Conservation (phyloP, 2,113 vertebrate genomes). For the Hippocampus mohnikei region DNA sequence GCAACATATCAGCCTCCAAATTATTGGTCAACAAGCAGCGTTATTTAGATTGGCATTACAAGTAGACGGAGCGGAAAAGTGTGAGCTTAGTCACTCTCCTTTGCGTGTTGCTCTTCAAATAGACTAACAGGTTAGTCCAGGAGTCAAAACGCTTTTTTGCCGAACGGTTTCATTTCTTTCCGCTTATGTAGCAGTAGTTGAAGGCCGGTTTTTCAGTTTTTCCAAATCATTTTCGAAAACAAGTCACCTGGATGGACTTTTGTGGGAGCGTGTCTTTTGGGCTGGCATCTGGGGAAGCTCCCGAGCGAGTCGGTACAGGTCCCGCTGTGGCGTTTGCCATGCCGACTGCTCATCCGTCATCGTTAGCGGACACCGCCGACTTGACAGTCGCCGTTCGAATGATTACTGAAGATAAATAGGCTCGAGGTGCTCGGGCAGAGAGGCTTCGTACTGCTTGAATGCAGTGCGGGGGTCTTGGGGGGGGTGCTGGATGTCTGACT, state of each 20-base stretch:
- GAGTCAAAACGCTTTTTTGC: not conserved
- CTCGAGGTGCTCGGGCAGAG: constrained; percentile 23
- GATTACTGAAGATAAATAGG: constrained; percentile 63
- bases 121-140: constrained; percentile 26
- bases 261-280: constrained; percentile 46
- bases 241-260: constrained; percentile 31
- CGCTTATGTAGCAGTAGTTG: not conserved
- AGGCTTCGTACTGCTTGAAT: not conserved
- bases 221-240: not conserved
- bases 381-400: constrained; percentile 54
- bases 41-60: not conserved
- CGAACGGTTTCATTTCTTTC: not conserved
- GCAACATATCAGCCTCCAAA: not conserved
- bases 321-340: constrained; percentile 64
- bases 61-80: constrained; percentile 11
- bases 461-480: not conserved
- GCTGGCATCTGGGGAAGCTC: constrained; percentile 59
- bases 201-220: not conserved
- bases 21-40: not conserved
- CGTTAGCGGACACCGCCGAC: constrained; percentile 59
- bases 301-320: constrained; percentile 59
- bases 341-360: constrained; percentile 68
- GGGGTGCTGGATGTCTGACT: not conserved
- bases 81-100: constrained; percentile 3
- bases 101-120: constrained; percentile 14